Conservation (phyloP, 2,113 vertebrate species). For the Leucoraja erinaceus region DNA sequence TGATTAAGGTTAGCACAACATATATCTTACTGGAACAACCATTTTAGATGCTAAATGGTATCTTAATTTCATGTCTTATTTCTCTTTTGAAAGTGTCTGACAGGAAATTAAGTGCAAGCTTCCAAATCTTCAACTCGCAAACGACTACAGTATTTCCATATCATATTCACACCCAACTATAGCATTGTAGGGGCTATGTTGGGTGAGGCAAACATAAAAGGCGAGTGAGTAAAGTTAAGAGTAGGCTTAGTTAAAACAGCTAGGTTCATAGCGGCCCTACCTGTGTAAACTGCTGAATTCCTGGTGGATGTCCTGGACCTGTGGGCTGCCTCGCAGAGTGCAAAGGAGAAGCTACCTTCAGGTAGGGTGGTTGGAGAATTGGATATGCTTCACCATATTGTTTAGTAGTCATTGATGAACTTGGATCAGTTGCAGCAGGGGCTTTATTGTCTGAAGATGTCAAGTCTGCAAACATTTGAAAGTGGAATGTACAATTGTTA, state of each 20-base stretch:
- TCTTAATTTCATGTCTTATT: not conserved
- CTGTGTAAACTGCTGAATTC: conserved; percentile 67
- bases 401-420: conserved; percentile 59
- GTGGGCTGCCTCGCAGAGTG: conserved; percentile 54
- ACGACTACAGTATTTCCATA: not conserved
- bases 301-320: conserved; percentile 56
- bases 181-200: no score
- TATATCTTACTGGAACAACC: not conserved
- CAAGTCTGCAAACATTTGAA: conserved; percentile 49
- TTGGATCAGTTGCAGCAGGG: conserved; percentile 54
- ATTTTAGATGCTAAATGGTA: not conserved
- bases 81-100: not conserved
- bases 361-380: conserved; percentile 71
- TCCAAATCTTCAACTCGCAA: not conserved
- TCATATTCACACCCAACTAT: no score
- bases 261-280: conserved; percentile 46
- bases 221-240: not conserved
- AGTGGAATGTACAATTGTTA: not conserved
- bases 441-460: conserved; percentile 55
- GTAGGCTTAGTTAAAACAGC: not conserved
- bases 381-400: conserved; percentile 82
- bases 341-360: conserved; percentile 56
- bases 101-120: not conserved
- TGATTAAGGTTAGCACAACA: not conserved
- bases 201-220: no score